Percentiles rank a stretch among this genome's conserved stretches.
Conservation (phyloP, 1,140 invertebrate species). For the Oreohelix idahoensis region DNA sequence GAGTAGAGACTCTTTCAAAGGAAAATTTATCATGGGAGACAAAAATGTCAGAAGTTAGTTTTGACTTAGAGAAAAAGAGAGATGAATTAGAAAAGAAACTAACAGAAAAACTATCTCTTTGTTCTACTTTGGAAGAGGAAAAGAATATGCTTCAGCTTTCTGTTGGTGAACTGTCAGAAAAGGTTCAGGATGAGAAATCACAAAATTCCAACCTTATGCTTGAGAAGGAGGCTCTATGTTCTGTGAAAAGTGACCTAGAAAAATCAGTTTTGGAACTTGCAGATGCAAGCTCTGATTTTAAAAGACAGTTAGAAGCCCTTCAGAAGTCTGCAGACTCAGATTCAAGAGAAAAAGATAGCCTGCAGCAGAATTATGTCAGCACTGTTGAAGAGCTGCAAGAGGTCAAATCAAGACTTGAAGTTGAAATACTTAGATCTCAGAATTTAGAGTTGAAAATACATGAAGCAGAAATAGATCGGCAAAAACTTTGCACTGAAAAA, state of each 20-base stretch:
- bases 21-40: neutral
- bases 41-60: neutral
- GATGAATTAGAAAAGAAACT: neutral
- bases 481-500: neutral
- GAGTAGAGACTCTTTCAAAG: neutral
- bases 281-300: neutral
- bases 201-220: neutral
- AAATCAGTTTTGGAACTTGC: neutral
- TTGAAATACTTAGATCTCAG: constrained; percentile 2
- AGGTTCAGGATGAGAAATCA: constrained; percentile 13
- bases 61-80: neutral
- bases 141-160: neutral
- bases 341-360: constrained; percentile 13
- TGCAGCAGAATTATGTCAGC: constrained; percentile 13
- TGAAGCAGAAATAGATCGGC: neutral
- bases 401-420: neutral
- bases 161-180: neutral
- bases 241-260: neutral
- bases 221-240: constrained; percentile 12
- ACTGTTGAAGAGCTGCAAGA: neutral
- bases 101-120: neutral
- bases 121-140: neutral
- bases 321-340: constrained; percentile 39
- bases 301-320: constrained; percentile 33
- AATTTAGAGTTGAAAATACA: neutral